Evolutionary conservation across 1,140 invertebrate genomes (phyloP), one percentile per base, ranked within the genome.

Genomic region (Megalonaias nervosa): DNA sequence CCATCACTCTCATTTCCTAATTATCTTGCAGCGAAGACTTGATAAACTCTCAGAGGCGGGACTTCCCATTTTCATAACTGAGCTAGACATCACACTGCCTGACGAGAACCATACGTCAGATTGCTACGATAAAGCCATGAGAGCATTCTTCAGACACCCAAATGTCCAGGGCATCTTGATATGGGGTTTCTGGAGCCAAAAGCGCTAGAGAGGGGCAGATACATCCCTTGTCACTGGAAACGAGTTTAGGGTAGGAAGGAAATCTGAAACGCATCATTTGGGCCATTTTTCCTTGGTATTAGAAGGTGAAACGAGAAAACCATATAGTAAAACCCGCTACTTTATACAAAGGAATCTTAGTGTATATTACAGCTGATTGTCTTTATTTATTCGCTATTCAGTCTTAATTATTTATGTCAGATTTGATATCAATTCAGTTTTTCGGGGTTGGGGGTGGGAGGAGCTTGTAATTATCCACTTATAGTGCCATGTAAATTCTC

Each of bases 11-110:
- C 5, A 31, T 31, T 31, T 5, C 5, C 31, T 69, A 13, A 67
- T 72, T 67, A 23, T 70, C 14, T 77, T 59, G 17, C 62, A 87
- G 84, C 72, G 79, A 31, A 76, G 81, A 4, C 74, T 87, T 26
- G 85, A 86, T 68, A 71, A 65, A 21, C 59, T 86, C 57, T 82
- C 84, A 1, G 60, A 76, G 62, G 71, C 81, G 6, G 85, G 84
- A 0, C 69, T 86, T 0, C 86, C 86, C 5, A 59, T 87, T 2
- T 86, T 84, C 84, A 75, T 84, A 26, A 86, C 86, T 19, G 86
- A 87, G 72, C 38, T 87, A 58, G 80, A 83, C 48, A 21, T 84
- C 31, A 48, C 67, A 15, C 66, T 65, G 62, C n/a, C 61, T 12
- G 84, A 87, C 75, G 79, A 79, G 62, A 73, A 73, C 21, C 59